Evolutionary conservation across 2,888 invertebrate species (phyloP), one percentile per base, ranked within the genome.

Genomic region (Hirtodrosophila alboralis): DNA sequence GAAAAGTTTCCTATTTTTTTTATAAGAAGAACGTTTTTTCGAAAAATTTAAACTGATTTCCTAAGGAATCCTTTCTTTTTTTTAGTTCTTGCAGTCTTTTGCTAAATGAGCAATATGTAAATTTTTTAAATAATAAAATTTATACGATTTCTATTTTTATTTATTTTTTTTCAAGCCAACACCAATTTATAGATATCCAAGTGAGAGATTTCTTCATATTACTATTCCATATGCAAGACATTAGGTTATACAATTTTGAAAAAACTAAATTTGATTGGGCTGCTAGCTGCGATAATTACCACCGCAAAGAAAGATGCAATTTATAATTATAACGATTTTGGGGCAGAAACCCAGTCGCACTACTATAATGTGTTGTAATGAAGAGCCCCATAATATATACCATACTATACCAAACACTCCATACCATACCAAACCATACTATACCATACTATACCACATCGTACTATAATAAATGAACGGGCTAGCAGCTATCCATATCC

Each of bases 401-500:
- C 18, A 33, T n/a, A 9, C 10, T 34, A 12, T 14, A 41, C 14
- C 9, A n/a, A 31, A 13, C n/a, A n/a, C 10, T 8, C 10, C 13
- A 33, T 14, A 13, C 8, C 9, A 13, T 18, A 4, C 4, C n/a
- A n/a, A n/a, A n/a, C n/a, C n/a, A n/a, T n/a, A n/a, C n/a, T n/a
- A n/a, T n/a, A n/a, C n/a, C n/a, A n/a, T n/a, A 33, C 6, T 8
- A 23, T 18, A 26, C 5, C n/a, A 51, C 12, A 12, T 6, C 31
- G 30, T 18, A 38, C 21, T 30, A 30, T 43, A 16, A 23, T 21
- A 9, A 31, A 43, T 54, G 72, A 64, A 61, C 61, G 60, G 54
- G 40, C 52, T 52, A 62, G 65, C 54, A 62, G 65, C 65, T 75
- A 60, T 53, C 57, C 70, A 66, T 58, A 61, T 53, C 60, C 54